Percentiles rank a stretch among this genome's conserved stretches.
These are phyloP conservation scores for Helobdella robusta DNA, from an alignment of 2,888 invertebrate genomes.

Conservation along the genomic window DNA sequence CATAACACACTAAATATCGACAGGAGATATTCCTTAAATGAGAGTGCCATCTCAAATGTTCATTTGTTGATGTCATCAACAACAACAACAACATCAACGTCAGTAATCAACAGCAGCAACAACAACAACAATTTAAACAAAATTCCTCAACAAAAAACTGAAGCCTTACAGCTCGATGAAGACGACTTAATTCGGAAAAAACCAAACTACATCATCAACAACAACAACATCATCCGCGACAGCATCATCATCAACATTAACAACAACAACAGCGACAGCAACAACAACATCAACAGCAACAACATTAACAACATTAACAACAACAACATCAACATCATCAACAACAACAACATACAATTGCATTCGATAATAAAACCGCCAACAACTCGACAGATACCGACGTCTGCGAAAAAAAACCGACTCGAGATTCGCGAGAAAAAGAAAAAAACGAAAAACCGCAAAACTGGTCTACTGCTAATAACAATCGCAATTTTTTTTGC, in stretches of 20 bases:
- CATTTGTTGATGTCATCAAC: too few species aligned
- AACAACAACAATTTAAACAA: too few species aligned
- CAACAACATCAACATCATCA: background rate
- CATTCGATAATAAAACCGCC: background rate
- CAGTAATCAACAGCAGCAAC: too few species aligned
- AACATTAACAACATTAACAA: background rate
- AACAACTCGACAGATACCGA: background rate
- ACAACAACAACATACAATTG: background rate
- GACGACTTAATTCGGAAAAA: too few species aligned
- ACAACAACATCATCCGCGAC: conserved; percentile 2
- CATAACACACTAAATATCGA: too few species aligned
- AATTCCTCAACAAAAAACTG: too few species aligned
- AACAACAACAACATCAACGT: too few species aligned
- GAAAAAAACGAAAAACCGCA: conserved; percentile 57
- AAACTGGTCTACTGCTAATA: conserved; percentile 75
- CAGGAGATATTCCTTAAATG: too few species aligned
- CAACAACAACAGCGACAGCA: background rate
- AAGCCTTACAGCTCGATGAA: too few species aligned
- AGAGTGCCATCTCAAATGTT: too few species aligned
- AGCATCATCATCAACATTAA: background rate
- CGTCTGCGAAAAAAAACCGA: background rate
- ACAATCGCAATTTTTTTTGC: conserved; percentile 57
- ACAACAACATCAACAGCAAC: conserved; percentile 5
- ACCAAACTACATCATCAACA: background rate
- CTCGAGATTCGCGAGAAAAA: conserved; percentile 33